These are phyloP conservation scores for Aythya baeri DNA, from an alignment of 2,113 vertebrate genomes.

Conservation along the genomic window DNA sequence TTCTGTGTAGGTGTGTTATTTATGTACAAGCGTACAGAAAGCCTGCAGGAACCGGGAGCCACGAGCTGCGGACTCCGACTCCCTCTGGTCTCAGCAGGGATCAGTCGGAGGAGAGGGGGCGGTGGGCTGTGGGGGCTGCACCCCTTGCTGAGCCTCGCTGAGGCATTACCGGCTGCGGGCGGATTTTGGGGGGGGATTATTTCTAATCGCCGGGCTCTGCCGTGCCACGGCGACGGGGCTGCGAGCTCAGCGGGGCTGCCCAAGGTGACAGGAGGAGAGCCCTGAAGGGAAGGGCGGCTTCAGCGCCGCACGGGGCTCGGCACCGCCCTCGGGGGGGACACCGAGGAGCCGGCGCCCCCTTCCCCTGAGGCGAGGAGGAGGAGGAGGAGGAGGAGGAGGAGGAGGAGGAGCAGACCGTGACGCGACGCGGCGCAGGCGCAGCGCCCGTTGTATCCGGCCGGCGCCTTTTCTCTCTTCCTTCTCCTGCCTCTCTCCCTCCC, in stretches of 20 bases:
- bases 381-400: too few species aligned
- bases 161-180: accelerated
- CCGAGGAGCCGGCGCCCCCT: too few species aligned
- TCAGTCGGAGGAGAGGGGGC: not conserved
- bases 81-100: not conserved
- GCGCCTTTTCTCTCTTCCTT: too few species aligned
- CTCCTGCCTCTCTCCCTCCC: too few species aligned
- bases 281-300: too few species aligned
- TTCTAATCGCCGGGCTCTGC: not conserved
- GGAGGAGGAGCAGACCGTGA: too few species aligned
- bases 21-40: not conserved
- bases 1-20: not conserved
- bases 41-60: not conserved
- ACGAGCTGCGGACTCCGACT: not conserved
- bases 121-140: not conserved
- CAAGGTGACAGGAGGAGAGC: not conserved
- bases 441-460: too few species aligned
- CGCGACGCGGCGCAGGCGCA: too few species aligned
- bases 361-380: too few species aligned
- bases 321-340: too few species aligned
- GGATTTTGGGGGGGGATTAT: not conserved
- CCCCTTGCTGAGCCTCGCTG: not conserved
- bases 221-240: not conserved
- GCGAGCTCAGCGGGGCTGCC: not conserved
- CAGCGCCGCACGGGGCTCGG: too few species aligned